A percentile compares a stretch with the other conserved stretches of the same genome.
Conservation (phyloP, 2,113 vertebrate species). For the Tympanuchus pallidicinctus region DNA sequence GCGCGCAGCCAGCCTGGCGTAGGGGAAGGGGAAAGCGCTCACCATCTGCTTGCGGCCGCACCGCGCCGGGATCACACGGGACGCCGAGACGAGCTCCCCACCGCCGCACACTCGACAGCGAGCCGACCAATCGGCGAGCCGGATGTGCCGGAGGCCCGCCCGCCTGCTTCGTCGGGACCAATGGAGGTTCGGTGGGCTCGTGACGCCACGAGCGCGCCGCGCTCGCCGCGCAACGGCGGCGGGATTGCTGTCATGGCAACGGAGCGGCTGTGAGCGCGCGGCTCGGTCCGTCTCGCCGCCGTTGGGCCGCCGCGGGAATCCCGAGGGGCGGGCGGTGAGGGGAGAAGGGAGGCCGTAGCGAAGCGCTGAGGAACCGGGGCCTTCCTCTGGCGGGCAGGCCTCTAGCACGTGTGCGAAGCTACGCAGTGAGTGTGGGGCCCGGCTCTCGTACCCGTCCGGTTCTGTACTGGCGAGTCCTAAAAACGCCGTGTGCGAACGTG, state of each 20-base stretch:
- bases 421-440: background rate
- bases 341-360: too few species aligned
- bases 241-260: background rate
- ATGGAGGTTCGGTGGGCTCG: background rate
- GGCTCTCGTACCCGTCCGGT: too few species aligned
- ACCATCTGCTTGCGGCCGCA: constrained; percentile 12
- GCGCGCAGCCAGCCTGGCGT: background rate
- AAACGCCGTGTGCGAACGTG: accelerated
- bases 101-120: background rate
- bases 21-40: background rate
- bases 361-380: too few species aligned
- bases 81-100: accelerated
- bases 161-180: accelerated
- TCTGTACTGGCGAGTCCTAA: background rate
- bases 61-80: too few species aligned
- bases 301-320: too few species aligned
- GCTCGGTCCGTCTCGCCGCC: too few species aligned
- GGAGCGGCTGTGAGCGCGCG: background rate
- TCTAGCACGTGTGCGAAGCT: too few species aligned
- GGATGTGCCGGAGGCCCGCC: background rate
- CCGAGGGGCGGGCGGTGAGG: too few species aligned
- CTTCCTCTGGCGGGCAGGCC: too few species aligned
- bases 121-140: background rate
- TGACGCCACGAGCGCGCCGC: background rate
- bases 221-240: background rate